These are phyloP conservation scores for Poliocrania exsul DNA, from an alignment of 2,797 vertebrate genomes.

Conservation along the genomic window DNA sequence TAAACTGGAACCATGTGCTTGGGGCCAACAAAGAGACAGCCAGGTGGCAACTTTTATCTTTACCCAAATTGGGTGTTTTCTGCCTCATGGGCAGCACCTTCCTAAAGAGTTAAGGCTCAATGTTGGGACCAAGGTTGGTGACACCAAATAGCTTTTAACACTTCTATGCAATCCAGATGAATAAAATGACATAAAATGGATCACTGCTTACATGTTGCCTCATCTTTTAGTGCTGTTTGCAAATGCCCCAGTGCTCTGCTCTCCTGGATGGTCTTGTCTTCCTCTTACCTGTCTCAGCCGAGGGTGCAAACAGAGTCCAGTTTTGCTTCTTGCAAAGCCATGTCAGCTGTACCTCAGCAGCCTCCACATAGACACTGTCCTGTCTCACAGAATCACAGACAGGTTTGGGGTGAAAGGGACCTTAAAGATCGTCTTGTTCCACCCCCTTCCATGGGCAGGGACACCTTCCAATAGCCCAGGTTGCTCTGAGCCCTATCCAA, in stretches of 20 bases:
- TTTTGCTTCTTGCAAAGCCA: background rate
- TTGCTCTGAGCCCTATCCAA: no score
- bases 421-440: rapidly evolving
- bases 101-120: background rate
- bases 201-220: background rate
- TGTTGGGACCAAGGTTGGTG: background rate
- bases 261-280: background rate
- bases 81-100: background rate
- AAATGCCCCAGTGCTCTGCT: background rate
- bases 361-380: background rate
- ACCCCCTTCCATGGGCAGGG: background rate
- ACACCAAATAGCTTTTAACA: background rate
- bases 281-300: background rate
- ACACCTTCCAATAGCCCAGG: background rate
- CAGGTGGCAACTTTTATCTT: background rate
- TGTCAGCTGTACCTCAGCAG: background rate
- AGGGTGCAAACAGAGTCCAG: background rate
- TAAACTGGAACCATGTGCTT: background rate
- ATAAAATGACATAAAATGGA: background rate
- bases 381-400: no score
- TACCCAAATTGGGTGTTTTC: background rate
- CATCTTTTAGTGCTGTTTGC: no score
- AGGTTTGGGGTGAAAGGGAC: background rate
- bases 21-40: background rate
- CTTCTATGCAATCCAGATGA: background rate